phyloP scores from a whole-genome alignment of 2,113 vertebrate species.

The Eulacestoma nigropectus region DNA sequence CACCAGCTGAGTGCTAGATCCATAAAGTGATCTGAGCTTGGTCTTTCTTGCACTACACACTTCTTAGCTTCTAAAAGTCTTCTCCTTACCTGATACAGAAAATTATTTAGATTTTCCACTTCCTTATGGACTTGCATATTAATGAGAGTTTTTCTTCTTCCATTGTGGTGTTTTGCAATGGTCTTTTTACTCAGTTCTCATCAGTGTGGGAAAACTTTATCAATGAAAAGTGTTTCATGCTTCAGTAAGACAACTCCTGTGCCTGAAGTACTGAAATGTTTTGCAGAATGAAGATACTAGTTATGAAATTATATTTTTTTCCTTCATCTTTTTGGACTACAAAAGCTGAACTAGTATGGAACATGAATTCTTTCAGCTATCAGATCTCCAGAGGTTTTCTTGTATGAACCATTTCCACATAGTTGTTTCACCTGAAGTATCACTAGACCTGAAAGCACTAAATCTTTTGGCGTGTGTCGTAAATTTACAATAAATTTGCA shows the following conservation, averaged over 20 bases:
- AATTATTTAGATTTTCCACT: background rate
- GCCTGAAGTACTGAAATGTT: background rate
- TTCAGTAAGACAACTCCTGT: background rate
- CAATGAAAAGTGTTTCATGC: background rate
- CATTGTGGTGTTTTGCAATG: background rate
- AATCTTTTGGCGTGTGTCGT: background rate
- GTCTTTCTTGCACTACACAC: background rate
- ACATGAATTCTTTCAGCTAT: background rate
- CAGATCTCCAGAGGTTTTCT: background rate
- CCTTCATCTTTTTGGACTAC: background rate
- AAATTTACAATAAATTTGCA: background rate
- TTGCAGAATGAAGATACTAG: background rate
- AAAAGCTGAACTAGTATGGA: background rate
- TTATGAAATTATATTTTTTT: background rate
- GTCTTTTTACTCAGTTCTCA: background rate
- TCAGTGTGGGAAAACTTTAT: background rate
- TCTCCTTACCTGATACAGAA: background rate
- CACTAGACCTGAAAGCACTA: background rate
- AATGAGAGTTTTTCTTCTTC: background rate
- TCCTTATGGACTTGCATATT: background rate
- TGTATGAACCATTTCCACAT: background rate
- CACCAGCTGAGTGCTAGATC: background rate
- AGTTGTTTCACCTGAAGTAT: background rate
- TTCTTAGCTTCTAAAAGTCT: background rate
- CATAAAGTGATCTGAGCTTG: background rate